These are phyloP conservation scores for Dendrolimus pini DNA, from an alignment of 2,888 invertebrate species.

Conservation along the genomic window DNA sequence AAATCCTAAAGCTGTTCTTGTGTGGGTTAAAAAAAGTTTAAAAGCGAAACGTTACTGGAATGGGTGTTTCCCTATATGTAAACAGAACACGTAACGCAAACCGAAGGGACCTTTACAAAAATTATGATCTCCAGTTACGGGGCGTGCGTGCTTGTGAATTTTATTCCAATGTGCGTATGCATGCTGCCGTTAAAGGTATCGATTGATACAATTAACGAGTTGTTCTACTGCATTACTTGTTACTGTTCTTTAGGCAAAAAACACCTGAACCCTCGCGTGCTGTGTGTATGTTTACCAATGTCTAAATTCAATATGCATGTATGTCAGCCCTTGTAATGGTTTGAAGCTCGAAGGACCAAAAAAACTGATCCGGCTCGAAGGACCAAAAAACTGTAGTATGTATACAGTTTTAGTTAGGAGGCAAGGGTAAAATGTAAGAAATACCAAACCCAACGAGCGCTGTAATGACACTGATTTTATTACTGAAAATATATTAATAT, in stretches of 20 bases:
- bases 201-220: not conserved
- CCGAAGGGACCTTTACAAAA: conserved; percentile 48
- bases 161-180: conserved; percentile 37
- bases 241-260: not conserved
- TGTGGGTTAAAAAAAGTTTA: conserved; percentile 1
- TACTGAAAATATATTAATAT: too few relatives aligned
- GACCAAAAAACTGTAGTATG: too few relatives aligned
- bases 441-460: too few relatives aligned
- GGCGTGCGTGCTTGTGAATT: conserved; percentile 23
- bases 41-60: not conserved
- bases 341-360: too few relatives aligned
- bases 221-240: not conserved
- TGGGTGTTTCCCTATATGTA: conserved; percentile 1
- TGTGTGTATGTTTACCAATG: too few relatives aligned
- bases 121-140: conserved; percentile 31
- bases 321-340: too few relatives aligned
- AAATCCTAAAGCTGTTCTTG: conserved; percentile 6
- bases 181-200: not conserved
- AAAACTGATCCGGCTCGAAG: too few relatives aligned
- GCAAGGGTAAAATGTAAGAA: too few relatives aligned
- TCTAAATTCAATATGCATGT: too few relatives aligned
- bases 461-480: too few relatives aligned
- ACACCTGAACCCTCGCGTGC: too few relatives aligned
- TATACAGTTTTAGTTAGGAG: too few relatives aligned
- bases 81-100: conserved; percentile 39